Evolutionary conservation across 1,140 invertebrate species (phyloP), one percentile per base, ranked within the genome.

Genomic region (Hermetia illucens): DNA sequence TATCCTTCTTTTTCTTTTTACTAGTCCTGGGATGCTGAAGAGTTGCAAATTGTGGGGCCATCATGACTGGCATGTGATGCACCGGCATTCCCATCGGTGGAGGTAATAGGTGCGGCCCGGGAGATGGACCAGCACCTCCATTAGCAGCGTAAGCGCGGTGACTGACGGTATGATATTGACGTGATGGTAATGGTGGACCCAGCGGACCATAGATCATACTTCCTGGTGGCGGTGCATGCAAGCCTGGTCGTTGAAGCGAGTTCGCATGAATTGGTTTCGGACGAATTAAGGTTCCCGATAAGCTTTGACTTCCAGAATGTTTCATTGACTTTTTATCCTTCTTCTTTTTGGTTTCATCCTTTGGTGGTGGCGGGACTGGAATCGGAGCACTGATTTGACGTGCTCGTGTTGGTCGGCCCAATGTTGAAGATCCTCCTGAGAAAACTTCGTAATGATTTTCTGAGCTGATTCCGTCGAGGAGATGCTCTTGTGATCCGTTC

Each of bases 331-430:
- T 56, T 33, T 59, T 58, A n/a, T 58, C 51, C 5, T 40, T 39
- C 34, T 59, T 59, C 22, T 50, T 51, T 33, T 53, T 55, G 20
- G 46, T 48, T 34, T 60, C 49, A 36, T 58, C 53, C 39, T 57
- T 56, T 3, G 58, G 58, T 0, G 81, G 86, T 18, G 83, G 84
- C 3, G 84, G 83, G 9, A 79, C 74, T 2, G 81, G 75, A 4
- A 83, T 74, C 0, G 84, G 77, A 38, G 80, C 69, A 24, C 76
- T 67, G 36, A 85, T 77, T 63, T 87, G 87, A 6, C 87, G 69
- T 0, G 85, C 85, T 32, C 85, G 64, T 17, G 75, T 71, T 2
- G 84, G 82, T 40, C 82, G 71, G 6, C 77, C 71, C 45, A 85
- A 70, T 15, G 86, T 82, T 15, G 80, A 74, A 2, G 68, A 72